A percentile compares a stretch with the other conserved stretches of the same genome.
phyloP scores from a whole-genome alignment of 1,140 invertebrate genomes.

The Himalopsyche phryganea region DNA sequence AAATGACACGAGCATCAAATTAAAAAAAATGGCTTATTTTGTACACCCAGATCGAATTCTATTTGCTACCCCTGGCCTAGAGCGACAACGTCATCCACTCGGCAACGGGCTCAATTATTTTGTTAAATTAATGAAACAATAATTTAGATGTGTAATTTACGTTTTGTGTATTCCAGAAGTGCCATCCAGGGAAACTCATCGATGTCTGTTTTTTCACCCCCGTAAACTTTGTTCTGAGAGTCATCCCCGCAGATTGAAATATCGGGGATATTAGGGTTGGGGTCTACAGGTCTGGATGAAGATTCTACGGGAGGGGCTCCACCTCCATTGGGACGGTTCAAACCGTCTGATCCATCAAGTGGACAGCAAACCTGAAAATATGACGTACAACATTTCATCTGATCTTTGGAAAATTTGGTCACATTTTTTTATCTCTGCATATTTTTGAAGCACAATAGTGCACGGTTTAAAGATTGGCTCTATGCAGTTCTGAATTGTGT shows the following conservation, averaged over 20 bases:
- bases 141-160: slow-evolving; percentile 33
- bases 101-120: too few relatives aligned
- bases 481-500: not conserved
- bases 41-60: too few relatives aligned
- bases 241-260: slow-evolving; percentile 33
- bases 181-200: slow-evolving; percentile 51
- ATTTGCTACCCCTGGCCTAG: too few relatives aligned
- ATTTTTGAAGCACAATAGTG: not conserved
- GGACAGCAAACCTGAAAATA: slow-evolving; percentile 16
- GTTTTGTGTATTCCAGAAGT: slow-evolving; percentile 44
- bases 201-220: slow-evolving; percentile 41
- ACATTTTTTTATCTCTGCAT: not conserved
- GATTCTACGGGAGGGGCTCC: not conserved
- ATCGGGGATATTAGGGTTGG: slow-evolving; percentile 33
- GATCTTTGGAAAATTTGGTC: too few relatives aligned
- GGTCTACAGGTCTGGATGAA: not conserved
- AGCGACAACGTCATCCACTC: too few relatives aligned
- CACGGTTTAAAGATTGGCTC: not conserved
- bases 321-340: not conserved
- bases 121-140: slow-evolving; percentile 2
- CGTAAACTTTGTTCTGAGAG: slow-evolving; percentile 38
- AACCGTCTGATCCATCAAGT: not conserved
- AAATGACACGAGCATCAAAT: too few relatives aligned
- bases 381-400: not conserved
- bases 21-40: too few relatives aligned